Conservation (phyloP, 2,888 invertebrate genomes). For the Campoplex nolae region DNA sequence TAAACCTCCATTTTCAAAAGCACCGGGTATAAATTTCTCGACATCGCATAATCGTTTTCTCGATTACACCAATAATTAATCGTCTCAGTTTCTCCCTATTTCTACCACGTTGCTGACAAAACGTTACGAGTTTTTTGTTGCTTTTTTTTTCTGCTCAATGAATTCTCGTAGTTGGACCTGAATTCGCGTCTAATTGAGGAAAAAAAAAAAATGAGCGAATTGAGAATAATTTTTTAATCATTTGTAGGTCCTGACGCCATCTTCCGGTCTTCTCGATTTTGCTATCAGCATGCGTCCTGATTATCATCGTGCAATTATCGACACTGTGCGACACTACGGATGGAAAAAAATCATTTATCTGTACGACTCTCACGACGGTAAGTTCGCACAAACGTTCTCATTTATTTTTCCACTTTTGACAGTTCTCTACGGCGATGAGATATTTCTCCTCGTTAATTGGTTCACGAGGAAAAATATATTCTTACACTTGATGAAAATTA, state of each 20-base stretch:
- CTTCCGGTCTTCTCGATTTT: constrained; percentile 95
- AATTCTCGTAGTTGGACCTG: background rate
- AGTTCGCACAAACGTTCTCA: constrained; percentile 81
- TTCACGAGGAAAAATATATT: no score
- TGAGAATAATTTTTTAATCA: background rate
- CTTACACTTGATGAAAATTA: no score
- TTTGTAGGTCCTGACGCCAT: constrained; percentile 92
- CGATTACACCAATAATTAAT: constrained; percentile 30
- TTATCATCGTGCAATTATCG: constrained; percentile 97
- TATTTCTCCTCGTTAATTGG: no score
- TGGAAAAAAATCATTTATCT: constrained; percentile 96
- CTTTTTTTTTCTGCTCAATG: constrained; percentile 16
- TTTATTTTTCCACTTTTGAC: background rate
- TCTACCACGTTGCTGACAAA: background rate
- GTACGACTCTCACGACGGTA: constrained; percentile 96
- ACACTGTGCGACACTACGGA: constrained; percentile 96
- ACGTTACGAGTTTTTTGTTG: background rate
- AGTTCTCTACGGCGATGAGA: no score
- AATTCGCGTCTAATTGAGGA: background rate
- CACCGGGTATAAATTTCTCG: constrained; percentile 43
- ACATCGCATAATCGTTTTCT: constrained; percentile 36
- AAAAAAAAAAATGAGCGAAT: no score
- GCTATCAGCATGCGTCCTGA: constrained; percentile 98
- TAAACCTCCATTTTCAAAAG: constrained; percentile 37
- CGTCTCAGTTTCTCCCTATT: constrained; percentile 15